These are phyloP conservation scores for Neotoma lepida DNA, from an alignment of 2,113 vertebrate genomes.

Conservation along the genomic window DNA sequence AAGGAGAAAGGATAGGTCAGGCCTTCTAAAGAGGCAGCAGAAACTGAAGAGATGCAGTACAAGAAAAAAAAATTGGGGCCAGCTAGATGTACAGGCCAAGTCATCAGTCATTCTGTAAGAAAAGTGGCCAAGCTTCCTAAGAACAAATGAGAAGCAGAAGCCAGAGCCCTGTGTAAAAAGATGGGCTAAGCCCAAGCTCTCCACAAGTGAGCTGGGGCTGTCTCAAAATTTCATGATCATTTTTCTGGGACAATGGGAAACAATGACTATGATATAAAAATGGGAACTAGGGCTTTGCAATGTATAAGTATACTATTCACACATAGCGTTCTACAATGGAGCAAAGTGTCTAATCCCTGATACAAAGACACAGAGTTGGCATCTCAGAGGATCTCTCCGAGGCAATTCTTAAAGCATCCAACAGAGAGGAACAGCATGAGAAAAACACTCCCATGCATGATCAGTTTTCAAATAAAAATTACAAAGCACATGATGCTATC, in stretches of 20 bases:
- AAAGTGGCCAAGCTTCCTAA: background rate
- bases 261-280: background rate
- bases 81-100: background rate
- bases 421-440: background rate
- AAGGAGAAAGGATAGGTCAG: background rate
- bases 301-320: background rate
- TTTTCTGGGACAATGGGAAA: background rate
- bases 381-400: background rate
- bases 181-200: background rate
- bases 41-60: background rate
- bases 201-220: background rate
- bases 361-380: background rate
- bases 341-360: background rate
- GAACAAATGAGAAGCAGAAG: background rate
- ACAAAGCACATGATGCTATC: background rate
- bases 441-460: background rate
- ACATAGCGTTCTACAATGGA: background rate
- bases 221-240: background rate
- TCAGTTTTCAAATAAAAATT: conserved; percentile 20
- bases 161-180: background rate
- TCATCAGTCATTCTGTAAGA: background rate
- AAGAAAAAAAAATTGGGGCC: background rate
- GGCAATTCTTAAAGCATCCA: background rate
- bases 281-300: background rate
- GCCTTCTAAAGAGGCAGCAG: background rate